These are phyloP conservation scores for Syndactyla subalaris DNA, from an alignment of 2,797 vertebrate genomes.

Conservation along the genomic window DNA sequence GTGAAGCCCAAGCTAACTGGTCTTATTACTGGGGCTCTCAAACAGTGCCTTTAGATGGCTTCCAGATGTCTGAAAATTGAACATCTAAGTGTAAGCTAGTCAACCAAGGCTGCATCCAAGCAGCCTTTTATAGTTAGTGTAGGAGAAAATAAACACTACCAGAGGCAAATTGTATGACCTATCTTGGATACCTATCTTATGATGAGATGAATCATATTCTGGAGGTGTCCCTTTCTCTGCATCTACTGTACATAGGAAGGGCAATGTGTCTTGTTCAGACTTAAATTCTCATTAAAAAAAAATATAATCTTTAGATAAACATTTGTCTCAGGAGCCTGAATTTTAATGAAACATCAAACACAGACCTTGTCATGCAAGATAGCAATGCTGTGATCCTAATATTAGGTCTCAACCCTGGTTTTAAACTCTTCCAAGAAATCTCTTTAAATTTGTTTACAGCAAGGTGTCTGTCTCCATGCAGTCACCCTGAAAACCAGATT, in stretches of 20 bases:
- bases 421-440: neutral
- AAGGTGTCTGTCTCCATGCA: neutral
- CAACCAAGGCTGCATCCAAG: neutral
- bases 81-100: neutral
- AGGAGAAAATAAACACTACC: constrained; percentile 36
- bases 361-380: neutral
- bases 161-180: constrained; percentile 12
- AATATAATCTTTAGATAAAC: neutral
- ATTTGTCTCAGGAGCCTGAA: neutral
- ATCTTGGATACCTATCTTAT: constrained; percentile 37
- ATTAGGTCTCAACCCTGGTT: neutral
- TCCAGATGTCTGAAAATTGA: neutral
- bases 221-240: constrained; percentile 16
- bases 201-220: constrained; percentile 38
- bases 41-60: constrained; percentile 10
- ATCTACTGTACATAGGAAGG: neutral
- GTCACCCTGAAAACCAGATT: neutral
- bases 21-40: neutral
- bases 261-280: neutral
- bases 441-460: neutral
- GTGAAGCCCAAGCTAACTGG: neutral
- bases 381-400: neutral
- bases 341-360: neutral
- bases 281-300: neutral
- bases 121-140: neutral